A percentile compares a stretch with the other conserved stretches of the same genome.
These are phyloP conservation scores for Diaperis boleti DNA, from an alignment of 2,888 invertebrate genomes.

Conservation along the genomic window DNA sequence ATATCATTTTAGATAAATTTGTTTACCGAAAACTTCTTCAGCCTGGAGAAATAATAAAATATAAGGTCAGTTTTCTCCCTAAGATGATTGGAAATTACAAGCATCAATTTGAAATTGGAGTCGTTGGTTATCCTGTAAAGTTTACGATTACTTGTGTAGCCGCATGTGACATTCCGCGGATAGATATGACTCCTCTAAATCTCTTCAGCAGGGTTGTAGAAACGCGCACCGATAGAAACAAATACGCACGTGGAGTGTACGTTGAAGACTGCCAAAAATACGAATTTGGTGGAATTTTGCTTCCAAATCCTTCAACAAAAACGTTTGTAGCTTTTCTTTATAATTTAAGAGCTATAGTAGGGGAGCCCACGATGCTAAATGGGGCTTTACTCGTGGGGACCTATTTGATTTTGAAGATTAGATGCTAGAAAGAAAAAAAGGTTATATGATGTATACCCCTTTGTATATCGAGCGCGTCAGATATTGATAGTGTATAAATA, in stretches of 20 bases:
- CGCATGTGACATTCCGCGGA: constrained; percentile 58
- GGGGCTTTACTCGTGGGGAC: too few species aligned
- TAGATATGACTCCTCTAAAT: constrained; percentile 55
- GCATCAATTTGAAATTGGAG: constrained; percentile 56
- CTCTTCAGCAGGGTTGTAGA: constrained; percentile 55
- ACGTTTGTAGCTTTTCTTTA: background rate
- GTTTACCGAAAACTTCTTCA: constrained; percentile 43
- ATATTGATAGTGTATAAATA: too few species aligned
- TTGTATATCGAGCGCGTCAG: too few species aligned
- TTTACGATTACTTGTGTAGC: constrained; percentile 55
- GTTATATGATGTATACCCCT: too few species aligned
- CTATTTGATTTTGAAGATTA: too few species aligned
- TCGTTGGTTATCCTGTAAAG: constrained; percentile 52
- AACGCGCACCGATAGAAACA: constrained; percentile 47
- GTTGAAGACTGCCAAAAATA: constrained; percentile 54
- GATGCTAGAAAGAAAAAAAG: too few species aligned
- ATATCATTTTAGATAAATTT: constrained; percentile 10
- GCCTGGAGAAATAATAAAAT: constrained; percentile 50
- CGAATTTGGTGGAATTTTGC: constrained; percentile 60
- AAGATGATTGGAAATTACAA: constrained; percentile 52
- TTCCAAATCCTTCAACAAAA: constrained; percentile 16
- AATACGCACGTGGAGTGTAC: constrained; percentile 52
- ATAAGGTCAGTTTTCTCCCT: constrained; percentile 56
- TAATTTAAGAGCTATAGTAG: too few species aligned
- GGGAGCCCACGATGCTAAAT: too few species aligned